These are phyloP conservation scores for Chinchilla lanigera DNA, from an alignment of 2,113 vertebrate genomes.

Conservation along the genomic window DNA sequence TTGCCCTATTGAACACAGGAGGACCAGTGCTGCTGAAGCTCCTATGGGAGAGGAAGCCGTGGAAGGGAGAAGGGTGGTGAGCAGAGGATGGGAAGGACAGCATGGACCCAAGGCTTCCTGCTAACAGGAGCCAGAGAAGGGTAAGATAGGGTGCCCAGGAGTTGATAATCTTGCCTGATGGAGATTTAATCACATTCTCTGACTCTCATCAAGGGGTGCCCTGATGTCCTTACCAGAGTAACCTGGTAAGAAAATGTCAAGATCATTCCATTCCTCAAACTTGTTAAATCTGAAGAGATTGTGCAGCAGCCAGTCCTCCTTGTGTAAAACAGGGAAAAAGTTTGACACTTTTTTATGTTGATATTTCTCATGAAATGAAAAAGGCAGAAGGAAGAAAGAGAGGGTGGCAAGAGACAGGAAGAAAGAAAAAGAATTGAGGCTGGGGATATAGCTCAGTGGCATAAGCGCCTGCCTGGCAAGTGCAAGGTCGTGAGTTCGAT, in stretches of 20 bases:
- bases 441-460: no score
- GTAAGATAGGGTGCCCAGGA: neutral
- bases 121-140: no score
- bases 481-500: no score
- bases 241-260: neutral
- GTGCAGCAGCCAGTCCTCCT: neutral
- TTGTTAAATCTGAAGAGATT: neutral
- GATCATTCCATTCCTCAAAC: neutral
- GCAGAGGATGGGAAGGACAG: fast-evolving
- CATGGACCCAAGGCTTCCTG: fast-evolving
- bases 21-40: neutral
- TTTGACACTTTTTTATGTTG: neutral
- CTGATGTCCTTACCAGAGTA: neutral
- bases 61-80: neutral
- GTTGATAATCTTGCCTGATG: neutral
- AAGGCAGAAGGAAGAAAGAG: neutral
- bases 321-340: neutral
- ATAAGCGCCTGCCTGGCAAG: no score
- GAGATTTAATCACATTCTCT: neutral
- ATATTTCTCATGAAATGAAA: neutral
- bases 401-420: fast-evolving
- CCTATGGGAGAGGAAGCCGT: neutral
- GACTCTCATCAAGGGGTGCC: neutral
- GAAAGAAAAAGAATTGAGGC: neutral
- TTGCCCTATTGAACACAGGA: no score